Evolutionary conservation across 2,113 vertebrate species (phyloP), one percentile per base, ranked within the genome.

Genomic region (Muscicapa adusta): DNA sequence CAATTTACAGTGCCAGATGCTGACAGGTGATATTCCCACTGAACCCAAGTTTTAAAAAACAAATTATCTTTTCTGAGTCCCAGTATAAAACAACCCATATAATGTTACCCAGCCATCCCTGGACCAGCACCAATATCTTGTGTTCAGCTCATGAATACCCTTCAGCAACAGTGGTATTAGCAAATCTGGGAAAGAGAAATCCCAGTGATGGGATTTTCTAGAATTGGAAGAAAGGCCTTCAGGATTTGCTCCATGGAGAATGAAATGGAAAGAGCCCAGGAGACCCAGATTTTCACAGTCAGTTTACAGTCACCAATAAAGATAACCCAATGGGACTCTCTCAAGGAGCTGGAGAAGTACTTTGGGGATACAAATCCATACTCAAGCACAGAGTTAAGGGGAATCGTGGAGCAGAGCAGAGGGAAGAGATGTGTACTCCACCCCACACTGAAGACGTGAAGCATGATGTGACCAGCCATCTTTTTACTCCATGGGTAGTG

Each of bases 21-120:
- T 88, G 92, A 92, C 92, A 96, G 88, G 93, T 96, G 88, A 96
- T 94, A 95, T 63, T 96, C 91, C 82, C 90, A 88, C 50, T 63
- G 79, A 92, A 95, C 20, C 14, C 57, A 77, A 65, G 56, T 79
- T 92, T 92, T 82, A 85, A 92, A 89, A 92, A 65, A 38, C 48
- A 83, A 66, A 93, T 85, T 73, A 48, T 83, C 60, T 88, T 88
- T 63, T 91, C 85, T 61, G 48, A 95, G 60, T 36, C 42, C 36
- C 43, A 40, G 36, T 63, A 24, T 71, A 67, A 89, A 84, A 47
- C 82, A 90, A 43, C 20, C 50, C 45, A 54, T 79, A 54, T 78
- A 85, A 70, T 42, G 83, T 93, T 71, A 76, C 60, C 23, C 66
- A 88, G 42, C 71, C 48, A 76, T 47, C 62, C 12, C 78, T 91